Evolutionary conservation across 2,797 vertebrate species (phyloP).

Genomic region (Poecilia gillii): DNA sequence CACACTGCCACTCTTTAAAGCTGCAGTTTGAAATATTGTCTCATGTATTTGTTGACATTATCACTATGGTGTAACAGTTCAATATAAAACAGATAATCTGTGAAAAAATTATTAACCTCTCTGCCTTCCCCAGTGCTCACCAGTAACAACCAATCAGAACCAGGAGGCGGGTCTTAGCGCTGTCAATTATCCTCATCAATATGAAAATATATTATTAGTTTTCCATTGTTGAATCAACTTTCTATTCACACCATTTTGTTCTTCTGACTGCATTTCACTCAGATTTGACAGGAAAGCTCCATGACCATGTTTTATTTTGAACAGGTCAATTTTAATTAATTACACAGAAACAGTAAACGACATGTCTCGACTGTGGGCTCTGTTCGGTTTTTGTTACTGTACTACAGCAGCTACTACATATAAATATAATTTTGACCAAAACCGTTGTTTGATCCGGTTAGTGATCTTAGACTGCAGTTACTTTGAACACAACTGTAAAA

Average conservation of each 20-base stretch:
- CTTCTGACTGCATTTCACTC: not conserved
- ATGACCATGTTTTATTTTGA: not conserved
- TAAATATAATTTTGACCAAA: not conserved
- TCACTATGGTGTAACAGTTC: no score
- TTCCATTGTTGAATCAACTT: not conserved
- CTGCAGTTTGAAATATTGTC: no score
- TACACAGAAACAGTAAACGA: not conserved
- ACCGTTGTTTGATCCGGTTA: not conserved
- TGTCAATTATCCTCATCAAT: no score
- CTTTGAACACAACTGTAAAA: constrained; percentile 23
- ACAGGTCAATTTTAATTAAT: not conserved
- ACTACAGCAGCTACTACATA: not conserved
- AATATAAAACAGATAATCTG: no score
- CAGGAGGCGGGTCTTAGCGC: no score
- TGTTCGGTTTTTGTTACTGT: not conserved
- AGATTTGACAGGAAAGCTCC: not conserved
- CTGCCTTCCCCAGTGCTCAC: no score
- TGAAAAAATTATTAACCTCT: no score
- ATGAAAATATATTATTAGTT: not conserved
- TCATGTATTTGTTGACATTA: no score
- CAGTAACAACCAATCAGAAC: no score
- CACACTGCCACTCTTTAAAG: not conserved
- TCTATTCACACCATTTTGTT: not conserved
- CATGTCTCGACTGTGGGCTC: not conserved
- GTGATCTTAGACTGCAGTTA: not conserved